Evolutionary conservation across 2,113 vertebrate species (phyloP).

Genomic region (Notechis scutatus): DNA sequence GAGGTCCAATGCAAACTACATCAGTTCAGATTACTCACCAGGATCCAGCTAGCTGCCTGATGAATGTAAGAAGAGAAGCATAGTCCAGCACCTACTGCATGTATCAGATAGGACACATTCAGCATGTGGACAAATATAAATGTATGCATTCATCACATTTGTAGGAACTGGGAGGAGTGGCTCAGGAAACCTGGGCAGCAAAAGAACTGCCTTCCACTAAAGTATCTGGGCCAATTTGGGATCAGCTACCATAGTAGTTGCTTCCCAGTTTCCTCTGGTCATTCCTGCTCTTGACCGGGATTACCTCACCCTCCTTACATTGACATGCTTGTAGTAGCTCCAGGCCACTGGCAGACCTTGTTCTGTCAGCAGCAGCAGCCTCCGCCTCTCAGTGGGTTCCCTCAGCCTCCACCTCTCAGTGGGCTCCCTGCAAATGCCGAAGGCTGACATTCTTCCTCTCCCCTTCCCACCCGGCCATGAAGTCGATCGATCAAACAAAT

Average conservation of each 20-base stretch:
- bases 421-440: neutral
- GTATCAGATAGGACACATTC: neutral
- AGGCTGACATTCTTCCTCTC: neutral
- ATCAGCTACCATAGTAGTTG: neutral
- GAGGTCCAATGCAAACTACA: neutral
- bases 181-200: neutral
- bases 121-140: neutral
- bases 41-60: neutral
- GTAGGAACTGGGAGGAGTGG: neutral
- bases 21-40: neutral
- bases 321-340: neutral
- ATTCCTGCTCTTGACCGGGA: neutral
- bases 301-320: neutral
- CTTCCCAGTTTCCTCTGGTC: neutral
- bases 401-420: neutral
- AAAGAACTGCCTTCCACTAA: neutral
- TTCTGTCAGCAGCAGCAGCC: neutral
- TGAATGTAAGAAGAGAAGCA: neutral
- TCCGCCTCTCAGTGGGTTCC: neutral
- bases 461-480: neutral
- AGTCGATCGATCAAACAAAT: constrained; percentile 24
- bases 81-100: neutral
- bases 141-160: neutral
- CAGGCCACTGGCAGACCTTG: neutral
- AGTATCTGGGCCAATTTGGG: neutral